A percentile compares a stretch with the other conserved stretches of the same genome.
phyloP scores from a whole-genome alignment of 2,113 vertebrate species.

The Steatornis caripensis region DNA sequence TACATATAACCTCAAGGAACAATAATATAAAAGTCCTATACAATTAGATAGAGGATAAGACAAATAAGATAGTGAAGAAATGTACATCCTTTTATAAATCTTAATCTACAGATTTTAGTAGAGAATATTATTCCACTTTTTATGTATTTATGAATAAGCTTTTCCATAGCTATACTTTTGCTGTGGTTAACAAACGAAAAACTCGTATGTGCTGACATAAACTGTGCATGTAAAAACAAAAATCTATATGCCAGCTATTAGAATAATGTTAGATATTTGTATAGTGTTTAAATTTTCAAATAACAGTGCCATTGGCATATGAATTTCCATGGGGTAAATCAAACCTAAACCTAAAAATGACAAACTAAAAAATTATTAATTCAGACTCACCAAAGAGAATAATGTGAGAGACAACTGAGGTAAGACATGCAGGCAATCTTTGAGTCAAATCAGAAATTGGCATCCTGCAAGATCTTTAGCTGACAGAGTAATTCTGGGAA shows the following conservation, averaged over 20 bases:
- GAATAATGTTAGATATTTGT: not conserved
- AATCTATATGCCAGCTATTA: not conserved
- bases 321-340: not conserved
- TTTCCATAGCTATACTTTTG: not conserved
- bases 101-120: not conserved
- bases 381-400: not conserved
- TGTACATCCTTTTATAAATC: not conserved
- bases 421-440: not conserved
- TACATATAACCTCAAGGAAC: not conserved
- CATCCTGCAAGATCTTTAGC: not conserved
- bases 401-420: not conserved
- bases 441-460: not conserved
- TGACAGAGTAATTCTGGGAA: not conserved
- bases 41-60: not conserved
- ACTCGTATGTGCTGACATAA: rapidly evolving
- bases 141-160: not conserved
- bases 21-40: not conserved
- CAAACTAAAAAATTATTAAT: not conserved
- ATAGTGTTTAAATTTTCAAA: not conserved
- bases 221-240: not conserved
- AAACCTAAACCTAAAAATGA: not conserved
- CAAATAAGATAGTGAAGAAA: not conserved
- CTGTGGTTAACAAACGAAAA: not conserved
- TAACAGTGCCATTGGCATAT: not conserved
- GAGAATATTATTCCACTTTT: not conserved